These are phyloP conservation scores for Parapristionchus giblindavisi DNA, from an alignment of 2,888 invertebrate species.

Conservation along the genomic window DNA sequence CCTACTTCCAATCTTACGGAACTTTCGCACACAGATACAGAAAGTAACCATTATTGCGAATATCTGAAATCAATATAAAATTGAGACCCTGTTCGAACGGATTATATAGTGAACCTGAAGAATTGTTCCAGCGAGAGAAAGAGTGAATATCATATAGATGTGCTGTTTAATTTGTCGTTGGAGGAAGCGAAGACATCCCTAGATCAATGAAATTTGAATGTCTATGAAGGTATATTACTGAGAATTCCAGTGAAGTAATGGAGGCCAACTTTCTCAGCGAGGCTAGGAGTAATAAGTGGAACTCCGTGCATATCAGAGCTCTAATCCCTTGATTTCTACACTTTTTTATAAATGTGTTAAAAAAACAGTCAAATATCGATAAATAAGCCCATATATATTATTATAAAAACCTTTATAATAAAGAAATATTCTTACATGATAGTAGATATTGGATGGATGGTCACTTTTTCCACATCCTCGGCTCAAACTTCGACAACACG, in stretches of 20 bases:
- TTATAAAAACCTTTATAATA: not conserved
- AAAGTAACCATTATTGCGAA: conserved; percentile 39
- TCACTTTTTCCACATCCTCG: conserved; percentile 37
- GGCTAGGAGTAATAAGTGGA: not conserved
- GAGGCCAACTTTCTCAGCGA: no score
- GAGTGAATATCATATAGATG: conserved; percentile 40
- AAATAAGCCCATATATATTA: not conserved
- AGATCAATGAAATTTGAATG: not conserved
- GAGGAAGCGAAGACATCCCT: conserved; percentile 38
- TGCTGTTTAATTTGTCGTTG: conserved; percentile 38
- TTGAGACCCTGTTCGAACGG: conserved; percentile 45
- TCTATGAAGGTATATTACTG: not conserved
- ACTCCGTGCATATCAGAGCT: not conserved
- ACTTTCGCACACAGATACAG: conserved; percentile 38
- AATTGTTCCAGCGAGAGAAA: conserved; percentile 36
- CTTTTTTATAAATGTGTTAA: no score
- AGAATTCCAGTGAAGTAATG: not conserved
- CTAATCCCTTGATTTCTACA: no score
- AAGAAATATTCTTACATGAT: conserved; percentile 24
- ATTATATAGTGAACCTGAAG: conserved; percentile 59
- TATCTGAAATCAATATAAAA: conserved; percentile 19
- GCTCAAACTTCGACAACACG: conserved; percentile 35
- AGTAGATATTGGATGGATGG: conserved; percentile 38
- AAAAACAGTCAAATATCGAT: not conserved
- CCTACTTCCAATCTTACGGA: not conserved